Conservation (phyloP, 2,113 vertebrate genomes). For the Sialia sialis region DNA sequence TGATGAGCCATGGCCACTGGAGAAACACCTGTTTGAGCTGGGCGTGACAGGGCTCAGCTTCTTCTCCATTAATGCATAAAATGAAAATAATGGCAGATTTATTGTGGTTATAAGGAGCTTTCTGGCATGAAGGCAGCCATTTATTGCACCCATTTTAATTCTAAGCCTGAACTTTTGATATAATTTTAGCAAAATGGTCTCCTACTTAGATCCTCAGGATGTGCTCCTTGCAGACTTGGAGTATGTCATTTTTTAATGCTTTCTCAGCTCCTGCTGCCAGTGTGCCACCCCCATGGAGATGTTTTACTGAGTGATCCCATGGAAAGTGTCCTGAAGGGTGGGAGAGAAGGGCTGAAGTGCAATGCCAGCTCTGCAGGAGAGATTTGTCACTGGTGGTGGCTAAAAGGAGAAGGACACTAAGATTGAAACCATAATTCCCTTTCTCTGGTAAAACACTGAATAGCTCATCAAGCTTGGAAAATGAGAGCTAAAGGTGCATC, state of each 20-base stretch:
- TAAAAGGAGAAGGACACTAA: not conserved
- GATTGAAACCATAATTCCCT: not conserved
- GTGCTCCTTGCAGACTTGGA: not conserved
- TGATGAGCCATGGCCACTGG: not conserved
- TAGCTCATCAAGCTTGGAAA: not conserved
- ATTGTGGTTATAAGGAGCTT: not conserved
- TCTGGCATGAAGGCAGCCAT: not conserved
- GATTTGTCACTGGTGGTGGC: not conserved
- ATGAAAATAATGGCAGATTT: not conserved
- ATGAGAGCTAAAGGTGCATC: not conserved
- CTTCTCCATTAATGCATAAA: not conserved
- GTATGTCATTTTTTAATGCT: rapidly evolving
- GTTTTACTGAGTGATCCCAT: not conserved
- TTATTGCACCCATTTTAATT: not conserved
- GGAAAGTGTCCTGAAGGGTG: not conserved
- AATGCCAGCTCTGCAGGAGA: not conserved
- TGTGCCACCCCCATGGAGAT: not conserved
- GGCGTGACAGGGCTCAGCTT: not conserved
- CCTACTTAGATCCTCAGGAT: not conserved
- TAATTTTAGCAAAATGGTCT: not conserved
- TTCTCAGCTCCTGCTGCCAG: not conserved
- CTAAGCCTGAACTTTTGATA: not conserved
- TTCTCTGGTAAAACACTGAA: not conserved
- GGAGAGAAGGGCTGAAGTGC: not conserved
- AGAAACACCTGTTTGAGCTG: conserved; percentile 16